phyloP scores from a whole-genome alignment of 2,113 vertebrate genomes.

The Maccullochella peelii region DNA sequence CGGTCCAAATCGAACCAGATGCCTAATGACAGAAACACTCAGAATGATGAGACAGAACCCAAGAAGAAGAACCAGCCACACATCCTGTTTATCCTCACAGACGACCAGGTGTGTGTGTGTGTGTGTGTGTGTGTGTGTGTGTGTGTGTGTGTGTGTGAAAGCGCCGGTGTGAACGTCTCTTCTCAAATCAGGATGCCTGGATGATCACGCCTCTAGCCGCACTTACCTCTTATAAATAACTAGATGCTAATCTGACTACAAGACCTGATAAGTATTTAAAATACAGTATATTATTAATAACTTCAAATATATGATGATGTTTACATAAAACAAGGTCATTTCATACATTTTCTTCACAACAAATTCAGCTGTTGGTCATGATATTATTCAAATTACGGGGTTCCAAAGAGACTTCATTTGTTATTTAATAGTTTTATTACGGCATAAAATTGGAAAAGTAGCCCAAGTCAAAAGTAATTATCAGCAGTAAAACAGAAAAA shows the following conservation, averaged over 20 bases:
- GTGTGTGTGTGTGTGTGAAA: neutral
- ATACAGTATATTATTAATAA: neutral
- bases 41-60: conserved; percentile 46
- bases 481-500: neutral
- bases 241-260: neutral
- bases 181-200: neutral
- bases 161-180: neutral
- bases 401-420: neutral
- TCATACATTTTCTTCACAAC: neutral
- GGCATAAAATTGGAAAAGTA: neutral
- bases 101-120: conserved; percentile 87
- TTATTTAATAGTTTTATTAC: neutral
- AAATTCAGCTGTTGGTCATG: neutral
- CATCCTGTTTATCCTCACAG: conserved; percentile 94
- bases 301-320: neutral
- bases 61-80: conserved; percentile 86
- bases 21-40: conserved; percentile 61
- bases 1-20: conserved; percentile 83
- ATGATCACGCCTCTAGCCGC: neutral
- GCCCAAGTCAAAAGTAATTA: neutral
- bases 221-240: neutral
- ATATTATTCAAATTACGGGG: neutral
- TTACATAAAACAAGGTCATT: neutral
- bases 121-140: conserved; percentile 42
- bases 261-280: neutral